These are phyloP conservation scores for Drosophila lutescens DNA, from an alignment of 2,888 invertebrate species.

Conservation along the genomic window DNA sequence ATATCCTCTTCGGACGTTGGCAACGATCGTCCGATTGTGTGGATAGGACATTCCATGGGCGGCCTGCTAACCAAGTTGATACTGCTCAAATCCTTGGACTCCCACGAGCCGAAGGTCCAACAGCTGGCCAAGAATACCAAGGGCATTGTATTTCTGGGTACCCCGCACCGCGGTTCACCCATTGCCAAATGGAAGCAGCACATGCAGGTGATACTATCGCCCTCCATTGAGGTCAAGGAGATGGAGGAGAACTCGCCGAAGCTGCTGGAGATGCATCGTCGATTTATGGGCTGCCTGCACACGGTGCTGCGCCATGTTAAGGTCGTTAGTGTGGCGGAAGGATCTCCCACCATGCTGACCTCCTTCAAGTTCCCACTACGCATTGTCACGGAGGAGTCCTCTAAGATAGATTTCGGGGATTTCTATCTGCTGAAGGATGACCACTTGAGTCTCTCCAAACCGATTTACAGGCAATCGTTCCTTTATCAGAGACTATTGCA, in stretches of 20 bases:
- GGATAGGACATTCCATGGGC: conserved; percentile 98
- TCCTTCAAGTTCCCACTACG: conserved; percentile 87
- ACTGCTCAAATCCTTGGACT: conserved; percentile 88
- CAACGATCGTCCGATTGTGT: conserved; percentile 90
- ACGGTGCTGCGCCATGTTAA: conserved; percentile 78
- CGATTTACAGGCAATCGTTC: conserved; percentile 87
- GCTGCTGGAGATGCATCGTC: conserved; percentile 88
- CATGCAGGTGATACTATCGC: conserved; percentile 92
- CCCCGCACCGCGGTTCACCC: conserved; percentile 94
- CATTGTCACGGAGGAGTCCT: conserved; percentile 90
- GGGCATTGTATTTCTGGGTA: conserved; percentile 94
- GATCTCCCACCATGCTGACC: conserved; percentile 87
- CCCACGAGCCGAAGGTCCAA: conserved; percentile 85
- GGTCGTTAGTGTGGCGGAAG: conserved; percentile 84
- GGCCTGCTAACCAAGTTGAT: conserved; percentile 95
- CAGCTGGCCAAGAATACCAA: conserved; percentile 90
- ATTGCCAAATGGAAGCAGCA: conserved; percentile 90
- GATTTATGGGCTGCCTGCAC: conserved; percentile 88
- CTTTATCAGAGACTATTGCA: conserved; percentile 82
- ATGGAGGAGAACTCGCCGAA: conserved; percentile 87
- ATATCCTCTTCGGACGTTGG: conserved; percentile 92
- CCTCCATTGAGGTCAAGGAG: conserved; percentile 92
- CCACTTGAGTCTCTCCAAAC: conserved; percentile 95
- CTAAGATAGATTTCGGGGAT: conserved; percentile 93
- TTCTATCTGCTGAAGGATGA: conserved; percentile 93